phyloP scores from a whole-genome alignment of 2,888 invertebrate genomes.

The Brenthis hecate region DNA sequence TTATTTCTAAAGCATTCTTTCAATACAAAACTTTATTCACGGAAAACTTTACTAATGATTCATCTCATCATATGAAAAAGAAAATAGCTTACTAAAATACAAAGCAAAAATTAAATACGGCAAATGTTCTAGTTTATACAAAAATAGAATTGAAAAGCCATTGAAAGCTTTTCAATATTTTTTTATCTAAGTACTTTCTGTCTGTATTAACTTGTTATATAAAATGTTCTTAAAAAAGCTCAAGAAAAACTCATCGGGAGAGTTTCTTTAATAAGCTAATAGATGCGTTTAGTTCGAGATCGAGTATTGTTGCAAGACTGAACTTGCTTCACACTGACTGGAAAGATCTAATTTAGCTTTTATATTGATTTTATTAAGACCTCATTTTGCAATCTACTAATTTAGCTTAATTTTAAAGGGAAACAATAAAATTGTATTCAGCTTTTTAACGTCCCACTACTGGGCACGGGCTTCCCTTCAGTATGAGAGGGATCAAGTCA shows the following conservation, averaged over 20 bases:
- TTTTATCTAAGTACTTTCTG: neutral
- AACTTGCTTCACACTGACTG: conserved; percentile 8
- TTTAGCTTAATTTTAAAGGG: neutral
- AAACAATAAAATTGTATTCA: neutral
- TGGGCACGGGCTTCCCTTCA: too few relatives aligned
- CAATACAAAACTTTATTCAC: too few relatives aligned
- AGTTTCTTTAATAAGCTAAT: conserved; percentile 6
- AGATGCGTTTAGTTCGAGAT: conserved; percentile 1
- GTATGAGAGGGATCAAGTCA: too few relatives aligned
- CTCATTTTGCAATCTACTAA: neutral
- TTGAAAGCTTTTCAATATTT: conserved; percentile 3
- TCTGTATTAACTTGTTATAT: neutral
- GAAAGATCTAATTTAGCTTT: neutral
- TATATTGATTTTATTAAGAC: neutral
- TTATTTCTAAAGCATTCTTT: too few relatives aligned
- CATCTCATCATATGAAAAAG: too few relatives aligned
- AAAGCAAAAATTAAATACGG: too few relatives aligned
- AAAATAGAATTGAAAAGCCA: neutral
- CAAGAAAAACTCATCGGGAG: neutral
- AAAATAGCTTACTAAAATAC: too few relatives aligned
- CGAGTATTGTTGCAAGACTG: neutral
- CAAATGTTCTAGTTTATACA: too few relatives aligned
- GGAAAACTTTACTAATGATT: too few relatives aligned
- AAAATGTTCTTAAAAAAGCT: neutral
- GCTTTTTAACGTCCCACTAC: too few relatives aligned